phyloP scores from a whole-genome alignment of 2,888 invertebrate genomes.

The Sthenelais limicola region DNA sequence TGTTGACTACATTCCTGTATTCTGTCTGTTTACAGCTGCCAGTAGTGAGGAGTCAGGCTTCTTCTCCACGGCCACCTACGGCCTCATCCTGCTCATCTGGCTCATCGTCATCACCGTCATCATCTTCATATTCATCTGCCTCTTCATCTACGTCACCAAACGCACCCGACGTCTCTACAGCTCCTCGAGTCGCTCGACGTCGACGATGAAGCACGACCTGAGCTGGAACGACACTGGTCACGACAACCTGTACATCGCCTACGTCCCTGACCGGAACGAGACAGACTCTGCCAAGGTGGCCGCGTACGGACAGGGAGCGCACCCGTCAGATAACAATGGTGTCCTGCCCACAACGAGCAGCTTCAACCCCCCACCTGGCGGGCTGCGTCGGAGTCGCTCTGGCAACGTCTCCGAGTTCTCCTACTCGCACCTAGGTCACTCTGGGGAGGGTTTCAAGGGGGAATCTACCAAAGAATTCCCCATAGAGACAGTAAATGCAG shows the following conservation, averaged over 20 bases:
- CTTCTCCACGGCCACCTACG: slow-evolving; percentile 14
- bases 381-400: slow-evolving; percentile 2
- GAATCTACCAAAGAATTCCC: slow-evolving; percentile 34
- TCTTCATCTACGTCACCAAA: slow-evolving; percentile 5
- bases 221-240: slow-evolving; percentile 11
- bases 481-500: slow-evolving; percentile 21
- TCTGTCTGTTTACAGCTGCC: background rate
- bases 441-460: slow-evolving; percentile 30
- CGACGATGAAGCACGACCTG: slow-evolving; percentile 13
- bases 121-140: slow-evolving; percentile 34
- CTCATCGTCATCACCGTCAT: slow-evolving; percentile 26
- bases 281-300: slow-evolving; percentile 26
- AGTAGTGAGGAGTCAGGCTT: background rate
- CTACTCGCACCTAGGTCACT: slow-evolving; percentile 19
- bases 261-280: slow-evolving; percentile 25
- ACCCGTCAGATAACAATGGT: background rate
- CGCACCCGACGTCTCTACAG: slow-evolving; percentile 2
- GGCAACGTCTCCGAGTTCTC: slow-evolving; percentile 33
- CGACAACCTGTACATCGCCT: slow-evolving; percentile 34
- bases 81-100: slow-evolving; percentile 23
- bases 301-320: background rate
- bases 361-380: background rate
- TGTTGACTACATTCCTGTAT: no score
- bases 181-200: slow-evolving; percentile 4
- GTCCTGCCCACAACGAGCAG: background rate